Conservation (phyloP, 2,113 vertebrate genomes). For the Psilopsiagon aymara region DNA sequence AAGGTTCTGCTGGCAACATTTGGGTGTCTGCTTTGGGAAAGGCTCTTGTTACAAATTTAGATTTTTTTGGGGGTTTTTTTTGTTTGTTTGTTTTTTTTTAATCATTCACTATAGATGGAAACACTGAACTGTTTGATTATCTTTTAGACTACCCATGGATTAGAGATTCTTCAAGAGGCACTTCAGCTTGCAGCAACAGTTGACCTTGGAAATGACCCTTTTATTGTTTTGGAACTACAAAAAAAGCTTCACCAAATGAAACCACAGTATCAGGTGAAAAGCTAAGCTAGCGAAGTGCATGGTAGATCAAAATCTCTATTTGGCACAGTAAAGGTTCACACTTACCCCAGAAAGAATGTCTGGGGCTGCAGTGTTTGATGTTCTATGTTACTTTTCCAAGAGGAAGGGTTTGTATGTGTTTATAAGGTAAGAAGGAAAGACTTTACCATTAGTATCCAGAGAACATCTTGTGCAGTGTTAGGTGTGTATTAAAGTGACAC, state of each 20-base stretch:
- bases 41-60: not conserved
- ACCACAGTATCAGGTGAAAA: conserved; percentile 82
- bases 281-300: not conserved
- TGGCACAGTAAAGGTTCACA: not conserved
- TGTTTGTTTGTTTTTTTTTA: not conserved
- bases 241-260: conserved; percentile 81
- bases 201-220: conserved; percentile 78
- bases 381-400: not conserved
- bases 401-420: not conserved
- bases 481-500: not conserved
- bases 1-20: not conserved
- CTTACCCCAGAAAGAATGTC: accelerated
- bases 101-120: not conserved
- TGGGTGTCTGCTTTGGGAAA: not conserved
- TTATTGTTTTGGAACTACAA: conserved; percentile 72
- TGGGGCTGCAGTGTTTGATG: not conserved
- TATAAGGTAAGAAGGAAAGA: not conserved
- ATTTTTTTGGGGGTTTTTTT: not conserved
- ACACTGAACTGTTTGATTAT: not conserved
- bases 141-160: conserved; percentile 76
- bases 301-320: not conserved
- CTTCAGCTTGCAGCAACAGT: conserved; percentile 72
- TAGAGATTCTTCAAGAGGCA: conserved; percentile 77
- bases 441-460: not conserved
- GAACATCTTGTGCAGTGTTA: accelerated